Conservation (phyloP, 2,113 vertebrate species). For the Pelecanus crispus region DNA sequence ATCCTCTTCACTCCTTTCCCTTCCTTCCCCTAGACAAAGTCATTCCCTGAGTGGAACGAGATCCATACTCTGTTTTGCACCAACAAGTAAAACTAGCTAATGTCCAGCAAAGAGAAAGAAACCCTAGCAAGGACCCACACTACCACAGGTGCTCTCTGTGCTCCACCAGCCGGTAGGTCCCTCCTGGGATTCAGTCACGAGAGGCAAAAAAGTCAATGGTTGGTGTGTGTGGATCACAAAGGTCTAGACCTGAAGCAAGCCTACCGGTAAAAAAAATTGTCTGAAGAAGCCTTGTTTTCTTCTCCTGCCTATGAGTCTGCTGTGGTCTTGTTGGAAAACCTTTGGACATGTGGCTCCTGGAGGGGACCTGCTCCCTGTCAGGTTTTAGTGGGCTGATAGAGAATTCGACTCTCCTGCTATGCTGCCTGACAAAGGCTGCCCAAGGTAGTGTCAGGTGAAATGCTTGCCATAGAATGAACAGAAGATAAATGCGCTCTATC, state of each 20-base stretch:
- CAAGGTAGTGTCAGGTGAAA: not conserved
- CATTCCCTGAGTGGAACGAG: not conserved
- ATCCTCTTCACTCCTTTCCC: not conserved
- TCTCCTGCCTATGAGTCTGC: not conserved
- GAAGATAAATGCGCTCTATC: not conserved
- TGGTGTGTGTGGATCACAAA: not conserved
- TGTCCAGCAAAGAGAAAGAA: not conserved
- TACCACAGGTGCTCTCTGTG: not conserved
- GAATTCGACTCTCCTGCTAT: not conserved
- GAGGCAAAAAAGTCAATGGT: not conserved
- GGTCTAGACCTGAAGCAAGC: not conserved
- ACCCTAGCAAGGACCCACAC: not conserved
- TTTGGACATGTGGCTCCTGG: not conserved
- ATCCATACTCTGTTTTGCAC: not conserved
- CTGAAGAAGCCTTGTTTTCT: not conserved
- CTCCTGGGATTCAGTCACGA: not conserved
- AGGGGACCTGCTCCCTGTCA: not conserved
- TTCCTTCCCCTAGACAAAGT: not conserved
- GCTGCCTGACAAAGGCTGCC: not conserved
- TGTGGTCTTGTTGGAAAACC: not conserved
- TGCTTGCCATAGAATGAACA: not conserved
- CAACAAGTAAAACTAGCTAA: not conserved
- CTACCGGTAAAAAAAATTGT: not conserved
- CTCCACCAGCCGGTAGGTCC: not conserved
- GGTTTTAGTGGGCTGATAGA: not conserved